Conservation (phyloP, 2,888 invertebrate genomes). For the Malthinus seriepunctatus region DNA sequence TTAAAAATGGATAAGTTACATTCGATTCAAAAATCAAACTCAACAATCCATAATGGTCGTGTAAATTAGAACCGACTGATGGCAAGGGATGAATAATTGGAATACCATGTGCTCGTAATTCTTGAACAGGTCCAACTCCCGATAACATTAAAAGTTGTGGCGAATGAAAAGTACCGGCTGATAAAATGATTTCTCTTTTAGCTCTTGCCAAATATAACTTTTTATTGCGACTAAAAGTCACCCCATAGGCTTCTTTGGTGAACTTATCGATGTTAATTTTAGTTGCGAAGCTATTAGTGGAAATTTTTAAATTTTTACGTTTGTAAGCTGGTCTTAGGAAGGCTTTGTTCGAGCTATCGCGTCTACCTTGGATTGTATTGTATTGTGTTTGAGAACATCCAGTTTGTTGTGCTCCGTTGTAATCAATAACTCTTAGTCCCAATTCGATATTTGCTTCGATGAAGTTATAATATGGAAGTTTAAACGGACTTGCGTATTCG, state of each 20-base stretch:
- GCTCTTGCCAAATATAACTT: conserved; percentile 60
- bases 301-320: conserved; percentile 69
- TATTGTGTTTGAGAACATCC: conserved; percentile 68
- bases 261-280: conserved; percentile 66
- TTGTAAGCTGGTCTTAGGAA: conserved; percentile 69
- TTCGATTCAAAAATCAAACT: conserved; percentile 62
- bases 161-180: conserved; percentile 78
- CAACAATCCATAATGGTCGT: conserved; percentile 74
- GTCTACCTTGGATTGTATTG: conserved; percentile 62
- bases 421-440: conserved; percentile 68
- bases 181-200: conserved; percentile 72
- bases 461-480: conserved; percentile 61
- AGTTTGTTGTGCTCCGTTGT: conserved; percentile 63
- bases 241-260: conserved; percentile 62
- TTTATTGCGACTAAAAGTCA: conserved; percentile 67
- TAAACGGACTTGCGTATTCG: conserved; percentile 62
- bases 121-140: conserved; percentile 73
- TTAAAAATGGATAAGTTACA: conserved; percentile 12
- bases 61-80: conserved; percentile 75
- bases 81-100: conserved; percentile 65
- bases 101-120: conserved; percentile 63
- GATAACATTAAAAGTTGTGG: conserved; percentile 85
- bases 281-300: conserved; percentile 68
- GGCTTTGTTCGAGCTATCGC: conserved; percentile 63
- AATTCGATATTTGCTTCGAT: conserved; percentile 66